Evolutionary conservation across 2,113 vertebrate genomes (phyloP), one percentile per base, ranked within the genome.

Genomic region (Cyrtonyx montezumae): DNA sequence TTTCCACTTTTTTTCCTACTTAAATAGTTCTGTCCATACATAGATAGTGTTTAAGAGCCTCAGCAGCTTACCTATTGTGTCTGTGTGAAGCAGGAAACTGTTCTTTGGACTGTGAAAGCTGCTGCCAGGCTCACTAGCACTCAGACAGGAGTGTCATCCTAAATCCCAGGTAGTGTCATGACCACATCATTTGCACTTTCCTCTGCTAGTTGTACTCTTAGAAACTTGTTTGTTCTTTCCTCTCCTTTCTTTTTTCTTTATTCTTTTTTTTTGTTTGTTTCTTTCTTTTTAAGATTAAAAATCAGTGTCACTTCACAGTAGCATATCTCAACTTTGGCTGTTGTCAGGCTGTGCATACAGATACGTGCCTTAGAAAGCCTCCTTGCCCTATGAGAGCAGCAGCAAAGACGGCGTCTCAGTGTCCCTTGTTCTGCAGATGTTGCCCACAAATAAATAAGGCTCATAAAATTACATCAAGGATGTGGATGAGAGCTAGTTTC

Each of bases 1-100:
- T 26, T 10, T 2, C 11, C 6, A 13, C 7, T 43, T 36, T 13
- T 22, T 1, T 36, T 1, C 11, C 28, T 45, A 11, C 11, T 67
- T 89, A 68, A 68, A 37, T 65, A n/a, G 49, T 20, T 37, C 32
- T 34, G 11, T 49, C n/a, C 46, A 18, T 69, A 20, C 8, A 6
- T 9, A 36, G n/a, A 36, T 13, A 9, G 46, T 51, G 17, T 51
- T 73, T 76, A 85, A 70, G 21, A 79, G 26, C 61, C 16, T 76
- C 53, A 53, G 3, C 11, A 76, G 8, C 12, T 82, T 89, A 69
- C 2, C 30, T 74, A 16, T 13, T 79, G 48, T n/a, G 40, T 63
- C 18, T 15, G n/a, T 87, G 22, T 68, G 58, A 62, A 36, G 36
- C 70, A 84, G 12, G 18, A 34, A 37, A 36, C n/a, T 69, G 32